Conservation (phyloP, 2,888 invertebrate genomes). For the Eudasyphora cyanicolor region DNA sequence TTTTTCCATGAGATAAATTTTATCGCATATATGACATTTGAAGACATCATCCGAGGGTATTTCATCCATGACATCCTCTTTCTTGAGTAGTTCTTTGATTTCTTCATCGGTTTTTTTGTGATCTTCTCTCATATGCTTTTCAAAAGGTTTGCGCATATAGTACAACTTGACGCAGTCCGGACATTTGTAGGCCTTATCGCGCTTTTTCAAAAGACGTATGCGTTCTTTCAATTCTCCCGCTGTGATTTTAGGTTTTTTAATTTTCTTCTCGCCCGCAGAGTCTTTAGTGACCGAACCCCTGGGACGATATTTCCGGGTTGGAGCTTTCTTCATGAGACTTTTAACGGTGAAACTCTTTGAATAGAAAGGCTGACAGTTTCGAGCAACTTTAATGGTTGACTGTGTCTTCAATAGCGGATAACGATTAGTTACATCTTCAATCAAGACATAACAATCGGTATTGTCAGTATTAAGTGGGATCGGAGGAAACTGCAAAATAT, state of each 20-base stretch:
- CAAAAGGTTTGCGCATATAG: conserved; percentile 77
- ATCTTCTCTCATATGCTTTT: conserved; percentile 76
- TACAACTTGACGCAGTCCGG: conserved; percentile 77
- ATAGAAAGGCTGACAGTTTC: conserved; percentile 55
- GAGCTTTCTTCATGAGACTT: conserved; percentile 51
- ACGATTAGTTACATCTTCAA: conserved; percentile 64
- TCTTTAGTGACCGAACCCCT: conserved; percentile 9
- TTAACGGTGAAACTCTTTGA: conserved; percentile 48
- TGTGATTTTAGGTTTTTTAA: conserved; percentile 69
- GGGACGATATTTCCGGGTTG: conserved; percentile 37
- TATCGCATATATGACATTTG: conserved; percentile 76
- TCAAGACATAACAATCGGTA: conserved; percentile 63
- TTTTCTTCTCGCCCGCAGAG: not conserved
- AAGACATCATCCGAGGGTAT: conserved; percentile 72
- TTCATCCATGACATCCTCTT: conserved; percentile 69
- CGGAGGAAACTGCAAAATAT: not conserved
- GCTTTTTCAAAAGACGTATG: conserved; percentile 73
- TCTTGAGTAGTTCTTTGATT: conserved; percentile 73
- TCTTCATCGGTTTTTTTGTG: conserved; percentile 73
- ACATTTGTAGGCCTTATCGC: conserved; percentile 76
- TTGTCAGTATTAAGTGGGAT: conserved; percentile 44
- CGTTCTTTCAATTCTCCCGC: conserved; percentile 75
- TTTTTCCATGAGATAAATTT: conserved; percentile 75
- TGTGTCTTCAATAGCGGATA: conserved; percentile 64
- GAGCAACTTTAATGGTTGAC: conserved; percentile 55